A percentile compares a stretch with the other conserved stretches of the same genome.
These are phyloP conservation scores for Rhinogobio ventralis DNA, from an alignment of 2,797 vertebrate species.

Conservation along the genomic window DNA sequence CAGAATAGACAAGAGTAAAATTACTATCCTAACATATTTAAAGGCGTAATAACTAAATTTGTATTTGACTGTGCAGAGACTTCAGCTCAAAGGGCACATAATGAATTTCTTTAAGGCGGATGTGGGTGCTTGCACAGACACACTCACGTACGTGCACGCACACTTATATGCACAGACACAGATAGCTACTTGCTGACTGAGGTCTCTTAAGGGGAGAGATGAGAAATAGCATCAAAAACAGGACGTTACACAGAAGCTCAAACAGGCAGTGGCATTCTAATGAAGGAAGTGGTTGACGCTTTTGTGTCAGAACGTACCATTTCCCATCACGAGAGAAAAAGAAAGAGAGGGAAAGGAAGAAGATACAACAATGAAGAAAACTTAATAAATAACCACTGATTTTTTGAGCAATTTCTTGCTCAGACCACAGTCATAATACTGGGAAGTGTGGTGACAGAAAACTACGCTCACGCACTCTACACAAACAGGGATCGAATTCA, in stretches of 20 bases:
- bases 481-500: slow-evolving; percentile 16
- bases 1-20: not conserved
- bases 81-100: slow-evolving; percentile 10
- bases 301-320: slow-evolving; percentile 45
- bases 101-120: slow-evolving; percentile 7
- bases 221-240: slow-evolving; percentile 54
- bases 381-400: not conserved
- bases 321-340: slow-evolving; percentile 56
- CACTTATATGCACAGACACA: not conserved
- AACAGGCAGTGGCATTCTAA: slow-evolving; percentile 48
- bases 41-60: not conserved
- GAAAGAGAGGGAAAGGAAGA: slow-evolving; percentile 19
- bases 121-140: slow-evolving; percentile 29
- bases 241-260: slow-evolving; percentile 47
- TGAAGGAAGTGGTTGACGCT: slow-evolving; percentile 69
- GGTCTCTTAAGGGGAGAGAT: slow-evolving; percentile 40
- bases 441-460: slow-evolving; percentile 25
- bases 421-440: slow-evolving; percentile 14
- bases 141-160: not conserved
- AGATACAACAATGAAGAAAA: slow-evolving; percentile 12
- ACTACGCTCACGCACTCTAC: not conserved
- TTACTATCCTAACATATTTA: not conserved
- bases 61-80: slow-evolving; percentile 25
- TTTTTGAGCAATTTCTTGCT: not conserved
- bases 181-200: slow-evolving; percentile 49